phyloP scores from a whole-genome alignment of 2,113 vertebrate genomes.

The Dolichallabes microphthalmus region DNA sequence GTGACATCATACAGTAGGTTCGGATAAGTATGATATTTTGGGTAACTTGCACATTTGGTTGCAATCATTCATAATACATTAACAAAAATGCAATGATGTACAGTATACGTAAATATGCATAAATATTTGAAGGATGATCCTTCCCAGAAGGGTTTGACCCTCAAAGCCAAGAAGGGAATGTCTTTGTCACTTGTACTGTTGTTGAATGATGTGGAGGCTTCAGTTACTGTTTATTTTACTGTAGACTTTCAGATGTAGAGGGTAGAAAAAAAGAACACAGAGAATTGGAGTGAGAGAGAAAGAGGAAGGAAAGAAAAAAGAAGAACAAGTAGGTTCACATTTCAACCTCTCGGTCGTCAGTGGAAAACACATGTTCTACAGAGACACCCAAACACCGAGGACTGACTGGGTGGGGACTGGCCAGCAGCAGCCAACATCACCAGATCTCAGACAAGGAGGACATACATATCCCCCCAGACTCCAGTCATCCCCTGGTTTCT shows the following conservation, averaged over 20 bases:
- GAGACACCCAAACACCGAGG: slow-evolving; percentile 40
- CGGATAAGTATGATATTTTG: slow-evolving; percentile 31
- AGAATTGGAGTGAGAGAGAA: neutral
- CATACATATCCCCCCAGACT: neutral
- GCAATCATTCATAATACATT: neutral
- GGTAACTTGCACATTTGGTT: neutral
- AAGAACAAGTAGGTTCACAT: slow-evolving; percentile 34
- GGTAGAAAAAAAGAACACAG: slow-evolving; percentile 6
- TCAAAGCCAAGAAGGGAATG: slow-evolving; percentile 48
- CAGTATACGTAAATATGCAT: neutral
- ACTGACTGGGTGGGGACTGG: slow-evolving; percentile 31
- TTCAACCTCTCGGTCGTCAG: slow-evolving; percentile 43
- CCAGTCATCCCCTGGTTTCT: slow-evolving; percentile 3
- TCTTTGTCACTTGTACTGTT: slow-evolving; percentile 52
- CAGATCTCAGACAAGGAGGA: neutral
- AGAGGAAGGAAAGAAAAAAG: slow-evolving; percentile 8
- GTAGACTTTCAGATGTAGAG: slow-evolving; percentile 52
- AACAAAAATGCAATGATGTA: neutral
- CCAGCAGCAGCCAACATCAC: slow-evolving; percentile 17
- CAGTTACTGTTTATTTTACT: slow-evolving; percentile 58
- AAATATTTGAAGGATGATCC: slow-evolving; percentile 8
- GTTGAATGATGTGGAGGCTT: slow-evolving; percentile 55
- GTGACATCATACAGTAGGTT: slow-evolving; percentile 41
- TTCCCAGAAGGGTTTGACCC: slow-evolving; percentile 31
- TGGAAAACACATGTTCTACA: slow-evolving; percentile 46